phyloP scores from a whole-genome alignment of 1,140 invertebrate genomes.

The Bombus confusus region DNA sequence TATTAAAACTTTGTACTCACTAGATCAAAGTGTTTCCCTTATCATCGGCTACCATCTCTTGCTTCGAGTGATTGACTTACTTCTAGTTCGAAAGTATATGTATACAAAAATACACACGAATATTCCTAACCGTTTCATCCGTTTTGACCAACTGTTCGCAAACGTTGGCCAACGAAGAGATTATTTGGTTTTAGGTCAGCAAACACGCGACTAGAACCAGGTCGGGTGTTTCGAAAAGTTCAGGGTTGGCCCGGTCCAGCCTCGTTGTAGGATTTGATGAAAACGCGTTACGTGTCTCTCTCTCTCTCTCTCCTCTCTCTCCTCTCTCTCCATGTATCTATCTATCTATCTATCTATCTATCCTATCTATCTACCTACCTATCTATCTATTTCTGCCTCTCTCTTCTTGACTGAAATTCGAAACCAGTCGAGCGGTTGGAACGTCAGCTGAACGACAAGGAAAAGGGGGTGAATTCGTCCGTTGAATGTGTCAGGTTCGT shows the following conservation, averaged over 20 bases:
- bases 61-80: background rate
- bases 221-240: constrained; percentile 39
- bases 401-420: background rate
- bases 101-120: background rate
- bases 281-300: constrained; percentile 23
- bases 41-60: background rate
- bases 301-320: background rate
- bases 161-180: constrained; percentile 40
- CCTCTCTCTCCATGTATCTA: background rate
- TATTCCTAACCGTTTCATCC: constrained; percentile 31
- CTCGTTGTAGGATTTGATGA: constrained; percentile 19
- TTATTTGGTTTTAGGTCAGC: constrained; percentile 60
- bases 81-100: background rate
- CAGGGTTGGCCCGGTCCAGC: constrained; percentile 26
- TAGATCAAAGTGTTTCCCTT: background rate
- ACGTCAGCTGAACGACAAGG: background rate
- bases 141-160: constrained; percentile 20
- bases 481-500: background rate
- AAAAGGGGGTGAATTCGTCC: background rate
- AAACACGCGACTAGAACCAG: constrained; percentile 24
- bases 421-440: background rate
- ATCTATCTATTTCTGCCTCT: background rate
- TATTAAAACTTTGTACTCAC: background rate
- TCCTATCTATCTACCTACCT: background rate
- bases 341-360: background rate